These are phyloP conservation scores for Delphinapterus leucas DNA, from an alignment of 2,113 vertebrate species.

Conservation along the genomic window DNA sequence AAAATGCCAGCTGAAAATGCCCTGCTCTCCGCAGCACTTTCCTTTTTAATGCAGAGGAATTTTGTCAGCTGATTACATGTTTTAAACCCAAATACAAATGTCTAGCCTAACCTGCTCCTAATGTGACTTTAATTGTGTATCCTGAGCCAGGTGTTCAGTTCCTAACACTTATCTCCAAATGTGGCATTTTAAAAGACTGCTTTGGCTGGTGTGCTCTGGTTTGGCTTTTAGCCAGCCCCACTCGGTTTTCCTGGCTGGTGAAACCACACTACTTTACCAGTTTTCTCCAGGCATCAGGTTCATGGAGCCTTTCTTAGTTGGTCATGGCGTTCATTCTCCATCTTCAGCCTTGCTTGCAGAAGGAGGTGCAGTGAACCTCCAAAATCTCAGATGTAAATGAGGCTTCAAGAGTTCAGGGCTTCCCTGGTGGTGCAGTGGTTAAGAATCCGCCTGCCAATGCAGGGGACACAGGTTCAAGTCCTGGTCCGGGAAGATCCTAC, in stretches of 20 bases:
- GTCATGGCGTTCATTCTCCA: not conserved
- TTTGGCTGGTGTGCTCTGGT: not conserved
- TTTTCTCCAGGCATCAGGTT: not conserved
- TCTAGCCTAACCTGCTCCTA: not conserved
- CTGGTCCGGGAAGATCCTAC: no score
- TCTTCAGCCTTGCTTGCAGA: not conserved
- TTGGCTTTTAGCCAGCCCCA: not conserved
- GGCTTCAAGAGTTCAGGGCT: not conserved
- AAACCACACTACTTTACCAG: not conserved
- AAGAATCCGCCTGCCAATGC: no score
- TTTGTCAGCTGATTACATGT: constrained; percentile 53
- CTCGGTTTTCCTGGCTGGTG: not conserved
- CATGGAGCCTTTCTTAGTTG: not conserved
- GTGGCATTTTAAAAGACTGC: constrained; percentile 1
- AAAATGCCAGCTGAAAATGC: not conserved
- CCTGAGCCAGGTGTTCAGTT: constrained; percentile 54
- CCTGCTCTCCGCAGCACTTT: not conserved
- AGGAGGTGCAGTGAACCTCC: not conserved
- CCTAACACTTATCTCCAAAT: constrained; percentile 45
- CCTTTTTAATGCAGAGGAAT: constrained; percentile 36
- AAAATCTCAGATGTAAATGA: not conserved
- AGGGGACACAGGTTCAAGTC: no score
- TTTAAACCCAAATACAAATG: constrained; percentile 55
- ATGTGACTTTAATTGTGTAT: constrained; percentile 69
- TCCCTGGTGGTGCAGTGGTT: no score